phyloP scores from a whole-genome alignment of 2,888 invertebrate species.

The Drosophila infuscata region DNA sequence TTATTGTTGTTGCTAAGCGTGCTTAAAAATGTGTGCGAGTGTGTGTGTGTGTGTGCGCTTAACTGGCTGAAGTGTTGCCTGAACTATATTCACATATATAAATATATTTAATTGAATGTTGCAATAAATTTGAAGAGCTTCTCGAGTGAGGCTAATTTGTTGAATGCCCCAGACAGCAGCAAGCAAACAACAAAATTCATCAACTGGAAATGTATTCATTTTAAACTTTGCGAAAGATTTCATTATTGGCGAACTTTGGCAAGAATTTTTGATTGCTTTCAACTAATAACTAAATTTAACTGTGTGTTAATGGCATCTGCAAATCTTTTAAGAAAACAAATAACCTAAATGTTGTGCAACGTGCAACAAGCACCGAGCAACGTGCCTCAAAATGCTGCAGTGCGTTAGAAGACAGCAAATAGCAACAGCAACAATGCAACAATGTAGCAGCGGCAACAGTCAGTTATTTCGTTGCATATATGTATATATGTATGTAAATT shows the following conservation, averaged over 20 bases:
- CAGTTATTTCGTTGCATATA: slow-evolving; percentile 19
- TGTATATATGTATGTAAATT: neutral
- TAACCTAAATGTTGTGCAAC: slow-evolving; percentile 13
- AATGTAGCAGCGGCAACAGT: neutral
- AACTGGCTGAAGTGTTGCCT: slow-evolving; percentile 37
- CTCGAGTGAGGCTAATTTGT: slow-evolving; percentile 31
- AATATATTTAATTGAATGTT: slow-evolving; percentile 45
- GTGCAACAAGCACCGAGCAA: slow-evolving; percentile 3
- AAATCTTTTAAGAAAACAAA: neutral
- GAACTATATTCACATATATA: slow-evolving; percentile 8
- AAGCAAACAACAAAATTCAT: neutral
- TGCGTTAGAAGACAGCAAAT: slow-evolving; percentile 7
- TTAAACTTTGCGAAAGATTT: neutral
- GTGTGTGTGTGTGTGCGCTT: slow-evolving; percentile 15
- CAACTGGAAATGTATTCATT: neutral
- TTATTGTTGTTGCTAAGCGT: slow-evolving; percentile 47
- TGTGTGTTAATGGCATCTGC: slow-evolving; percentile 9
- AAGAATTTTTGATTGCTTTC: neutral
- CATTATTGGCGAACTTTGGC: neutral
- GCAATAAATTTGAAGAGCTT: slow-evolving; percentile 45
- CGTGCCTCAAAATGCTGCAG: slow-evolving; percentile 2
- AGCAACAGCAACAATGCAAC: slow-evolving; percentile 5
- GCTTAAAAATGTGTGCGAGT: slow-evolving; percentile 24
- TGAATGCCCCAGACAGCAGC: neutral
- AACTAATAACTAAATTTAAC: neutral